Evolutionary conservation across 2,888 invertebrate genomes (phyloP), one percentile per base, ranked within the genome.

Genomic region (Troides helena): DNA sequence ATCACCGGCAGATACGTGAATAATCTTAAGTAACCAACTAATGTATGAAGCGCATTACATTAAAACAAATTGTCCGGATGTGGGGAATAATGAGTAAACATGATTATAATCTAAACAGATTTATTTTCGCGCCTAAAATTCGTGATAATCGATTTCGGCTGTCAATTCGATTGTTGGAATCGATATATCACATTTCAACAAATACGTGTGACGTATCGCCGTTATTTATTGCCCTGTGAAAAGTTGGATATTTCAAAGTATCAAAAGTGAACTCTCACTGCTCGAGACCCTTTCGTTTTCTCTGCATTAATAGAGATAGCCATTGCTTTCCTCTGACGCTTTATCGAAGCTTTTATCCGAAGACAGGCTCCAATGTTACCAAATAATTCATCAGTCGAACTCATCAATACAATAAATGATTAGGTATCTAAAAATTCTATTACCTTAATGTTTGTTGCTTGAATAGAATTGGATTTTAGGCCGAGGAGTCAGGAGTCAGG

Each of bases 121-220:
- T 70, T 70, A 70, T 70, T 57, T 70, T 67, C 70, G 64, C 70
- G 67, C 70, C 70, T 67, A 70, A 70, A 70, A 60, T 67, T 57
- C 43, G 21, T 60, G 72, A 73, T 72, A 67, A 73, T 72, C 70
- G 70, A 71, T 73, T 69, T 56, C 58, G 46, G 53, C 70, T 73
- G 73, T 70, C 71, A 70, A 50, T 46, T 64, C 68, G 69, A 68
- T 68, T 65, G 67, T 68, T 70, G 68, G 68, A 68, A 73, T 71
- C 71, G 71, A 72, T 73, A 62, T 65, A 30, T 66, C 39, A 66
- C 46, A 56, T 63, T 46, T 53, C 62, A 61, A 63, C 50, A 50
- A 62, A 69, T 56, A 61, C 58, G 17, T 69, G 46, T 57, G 43
- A 69, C 1, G 65, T 65, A 65, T 62, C 65, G 57, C 23, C 7